A percentile compares a stretch with the other conserved stretches of the same genome.
Conservation (phyloP, 2,113 vertebrate species). For the Eptesicus fuscus region DNA sequence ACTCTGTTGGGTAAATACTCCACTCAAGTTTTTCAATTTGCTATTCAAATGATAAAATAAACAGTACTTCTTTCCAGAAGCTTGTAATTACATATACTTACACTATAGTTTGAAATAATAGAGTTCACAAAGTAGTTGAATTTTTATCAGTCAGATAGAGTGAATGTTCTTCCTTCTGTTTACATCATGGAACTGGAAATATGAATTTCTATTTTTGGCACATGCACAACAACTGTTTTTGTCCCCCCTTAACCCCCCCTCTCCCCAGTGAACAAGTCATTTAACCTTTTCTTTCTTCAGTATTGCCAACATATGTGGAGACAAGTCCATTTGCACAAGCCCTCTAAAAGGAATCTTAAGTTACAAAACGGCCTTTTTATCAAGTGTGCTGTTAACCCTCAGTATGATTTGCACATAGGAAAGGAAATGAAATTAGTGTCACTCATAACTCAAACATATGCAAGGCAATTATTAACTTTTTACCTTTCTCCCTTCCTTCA, state of each 20-base stretch:
- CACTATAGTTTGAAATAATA: conserved; percentile 56
- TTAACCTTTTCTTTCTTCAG: conserved; percentile 44
- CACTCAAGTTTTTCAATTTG: conserved; percentile 40
- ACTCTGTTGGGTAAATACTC: conserved; percentile 50
- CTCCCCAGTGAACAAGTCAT: background rate
- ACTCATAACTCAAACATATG: background rate
- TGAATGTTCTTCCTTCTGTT: conserved; percentile 43
- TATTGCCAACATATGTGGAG: background rate
- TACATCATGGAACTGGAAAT: conserved; percentile 43
- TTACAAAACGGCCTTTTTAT: background rate
- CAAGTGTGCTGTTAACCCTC: background rate
- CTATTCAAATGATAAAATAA: conserved; percentile 58
- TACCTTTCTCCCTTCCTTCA: background rate
- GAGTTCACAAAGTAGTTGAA: conserved; percentile 31
- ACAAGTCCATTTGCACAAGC: background rate
- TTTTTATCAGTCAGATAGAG: conserved; percentile 47
- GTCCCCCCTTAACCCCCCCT: too few relatives aligned
- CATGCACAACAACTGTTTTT: background rate
- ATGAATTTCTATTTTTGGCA: conserved; percentile 54
- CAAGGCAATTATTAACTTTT: background rate
- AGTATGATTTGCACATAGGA: background rate
- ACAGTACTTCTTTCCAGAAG: conserved; percentile 56
- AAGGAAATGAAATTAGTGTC: conserved; percentile 23
- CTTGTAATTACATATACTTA: conserved; percentile 59
- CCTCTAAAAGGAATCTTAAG: conserved; percentile 15